These are phyloP conservation scores for Ictidomys tridecemlineatus DNA, from an alignment of 2,113 vertebrate species.

Conservation along the genomic window DNA sequence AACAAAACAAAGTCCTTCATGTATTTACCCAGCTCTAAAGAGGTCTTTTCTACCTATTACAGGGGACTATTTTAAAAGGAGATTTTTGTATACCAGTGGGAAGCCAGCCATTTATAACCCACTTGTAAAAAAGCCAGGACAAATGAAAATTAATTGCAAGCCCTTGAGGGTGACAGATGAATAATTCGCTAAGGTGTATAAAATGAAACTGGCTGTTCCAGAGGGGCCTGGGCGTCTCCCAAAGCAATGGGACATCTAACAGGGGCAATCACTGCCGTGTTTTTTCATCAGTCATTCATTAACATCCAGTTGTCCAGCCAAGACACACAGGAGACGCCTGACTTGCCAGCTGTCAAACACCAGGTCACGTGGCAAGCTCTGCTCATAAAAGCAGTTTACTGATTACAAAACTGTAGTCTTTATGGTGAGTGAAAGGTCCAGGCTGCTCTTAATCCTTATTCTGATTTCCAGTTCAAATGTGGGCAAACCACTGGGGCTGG, in stretches of 20 bases:
- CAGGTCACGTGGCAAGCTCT: neutral
- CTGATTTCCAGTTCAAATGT: neutral
- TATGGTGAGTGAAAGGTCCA: neutral
- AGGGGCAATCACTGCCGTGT: neutral
- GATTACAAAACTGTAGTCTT: neutral
- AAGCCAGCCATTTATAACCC: neutral
- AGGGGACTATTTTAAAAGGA: constrained; percentile 17
- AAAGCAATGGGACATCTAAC: neutral
- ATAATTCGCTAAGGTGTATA: neutral
- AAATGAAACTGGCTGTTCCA: neutral
- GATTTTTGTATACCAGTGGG: neutral
- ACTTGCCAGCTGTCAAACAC: constrained; percentile 42
- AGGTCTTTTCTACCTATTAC: constrained; percentile 32
- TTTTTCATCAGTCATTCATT: constrained; percentile 25
- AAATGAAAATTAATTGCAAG: constrained; percentile 42
- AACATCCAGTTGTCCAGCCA: neutral
- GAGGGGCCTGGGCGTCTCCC: neutral
- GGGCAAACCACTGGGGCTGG: neutral
- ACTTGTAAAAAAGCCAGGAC: constrained; percentile 10
- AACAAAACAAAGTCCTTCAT: constrained; percentile 1
- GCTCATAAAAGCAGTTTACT: neutral
- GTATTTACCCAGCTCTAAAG: neutral
- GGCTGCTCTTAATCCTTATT: neutral
- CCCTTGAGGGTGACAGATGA: neutral
- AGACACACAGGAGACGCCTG: constrained; percentile 14